Conservation (phyloP, 1,140 invertebrate species). For the Dreissena polymorpha region DNA sequence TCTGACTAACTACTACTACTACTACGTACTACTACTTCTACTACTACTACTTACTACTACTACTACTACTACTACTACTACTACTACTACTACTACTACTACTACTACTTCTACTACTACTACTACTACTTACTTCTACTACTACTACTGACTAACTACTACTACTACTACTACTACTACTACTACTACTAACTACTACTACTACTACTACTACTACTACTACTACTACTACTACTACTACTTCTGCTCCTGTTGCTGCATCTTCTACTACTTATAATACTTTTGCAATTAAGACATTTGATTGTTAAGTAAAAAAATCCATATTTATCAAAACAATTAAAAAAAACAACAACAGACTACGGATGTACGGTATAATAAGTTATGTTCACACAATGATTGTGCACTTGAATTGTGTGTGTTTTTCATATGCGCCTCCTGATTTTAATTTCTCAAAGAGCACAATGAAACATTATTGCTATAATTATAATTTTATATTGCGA, state of each 20-base stretch:
- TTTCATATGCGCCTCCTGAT: no score
- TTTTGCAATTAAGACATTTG: no score
- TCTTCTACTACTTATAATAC: no score
- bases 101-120: slow-evolving; percentile 9
- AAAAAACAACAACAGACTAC: no score
- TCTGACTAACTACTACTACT: slow-evolving; percentile 3
- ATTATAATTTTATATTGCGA: no score
- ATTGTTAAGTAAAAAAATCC: no score
- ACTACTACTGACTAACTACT: slow-evolving; percentile 3
- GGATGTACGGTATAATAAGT: no score
- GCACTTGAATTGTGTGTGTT: no score
- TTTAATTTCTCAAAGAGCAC: no score
- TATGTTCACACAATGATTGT: no score
- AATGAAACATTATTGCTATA: no score
- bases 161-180: slow-evolving; percentile 17
- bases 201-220: slow-evolving; percentile 5
- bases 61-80: slow-evolving; percentile 1
- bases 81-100: neutral
- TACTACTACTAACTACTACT: neutral
- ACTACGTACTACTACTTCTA: slow-evolving; percentile 7
- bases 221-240: slow-evolving; percentile 17
- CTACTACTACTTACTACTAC: slow-evolving; percentile 5
- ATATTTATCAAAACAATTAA: no score
- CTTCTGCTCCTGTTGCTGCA: neutral
- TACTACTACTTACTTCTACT: slow-evolving; percentile 12